phyloP scores from a whole-genome alignment of 2,888 invertebrate species.

The Gisinianus flammeolus region DNA sequence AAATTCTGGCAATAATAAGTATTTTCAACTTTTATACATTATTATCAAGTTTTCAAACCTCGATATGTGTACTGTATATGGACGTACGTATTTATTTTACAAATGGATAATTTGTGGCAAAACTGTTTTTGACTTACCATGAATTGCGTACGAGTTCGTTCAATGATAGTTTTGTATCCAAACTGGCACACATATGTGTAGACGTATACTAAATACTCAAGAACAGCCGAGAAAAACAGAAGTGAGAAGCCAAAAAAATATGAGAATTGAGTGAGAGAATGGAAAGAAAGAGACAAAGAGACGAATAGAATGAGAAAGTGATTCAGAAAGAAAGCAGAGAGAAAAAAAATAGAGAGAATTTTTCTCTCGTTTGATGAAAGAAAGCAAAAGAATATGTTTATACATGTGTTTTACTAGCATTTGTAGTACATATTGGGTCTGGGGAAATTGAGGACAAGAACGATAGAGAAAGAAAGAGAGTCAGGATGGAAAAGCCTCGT shows the following conservation, averaged over 20 bases:
- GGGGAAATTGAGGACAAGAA: neutral
- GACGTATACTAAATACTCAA: neutral
- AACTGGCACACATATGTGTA: neutral
- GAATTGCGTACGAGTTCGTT: neutral
- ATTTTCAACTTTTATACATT: too few species aligned
- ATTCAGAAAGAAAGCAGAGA: neutral
- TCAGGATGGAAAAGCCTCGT: slow-evolving; percentile 27
- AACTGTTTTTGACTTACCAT: neutral
- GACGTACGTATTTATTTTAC: neutral
- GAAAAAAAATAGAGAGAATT: neutral
- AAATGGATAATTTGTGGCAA: too few species aligned
- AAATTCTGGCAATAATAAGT: too few species aligned
- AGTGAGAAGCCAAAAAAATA: neutral
- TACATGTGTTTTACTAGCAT: too few species aligned
- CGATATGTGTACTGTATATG: too few species aligned
- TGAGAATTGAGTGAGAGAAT: neutral
- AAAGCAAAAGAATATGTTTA: too few species aligned
- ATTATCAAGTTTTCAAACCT: too few species aligned
- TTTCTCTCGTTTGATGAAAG: neutral
- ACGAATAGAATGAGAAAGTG: neutral
- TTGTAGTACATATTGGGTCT: too few species aligned
- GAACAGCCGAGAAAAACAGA: neutral
- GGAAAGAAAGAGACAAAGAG: neutral
- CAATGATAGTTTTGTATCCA: neutral
- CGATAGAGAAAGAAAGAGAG: neutral